Evolutionary conservation across 2,797 vertebrate species (phyloP).

Genomic region (Xyrichtys novacula): DNA sequence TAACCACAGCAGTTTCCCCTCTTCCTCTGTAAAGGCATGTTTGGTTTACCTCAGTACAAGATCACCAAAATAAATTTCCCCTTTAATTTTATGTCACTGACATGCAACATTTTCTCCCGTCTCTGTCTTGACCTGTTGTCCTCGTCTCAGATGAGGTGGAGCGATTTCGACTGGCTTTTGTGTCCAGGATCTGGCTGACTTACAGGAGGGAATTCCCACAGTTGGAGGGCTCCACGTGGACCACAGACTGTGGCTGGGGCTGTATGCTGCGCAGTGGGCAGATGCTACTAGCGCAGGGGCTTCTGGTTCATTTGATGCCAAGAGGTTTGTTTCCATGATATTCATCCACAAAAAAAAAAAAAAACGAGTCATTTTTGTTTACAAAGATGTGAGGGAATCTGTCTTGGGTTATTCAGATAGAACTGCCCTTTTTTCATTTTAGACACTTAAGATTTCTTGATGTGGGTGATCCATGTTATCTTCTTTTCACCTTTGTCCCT

Average conservation of each 20-base stretch:
- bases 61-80: background rate
- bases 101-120: background rate
- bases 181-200: conserved; percentile 92
- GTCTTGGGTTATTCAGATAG: no score
- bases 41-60: conserved; percentile 2
- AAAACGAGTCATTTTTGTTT: no score
- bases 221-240: conserved; percentile 88
- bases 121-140: background rate
- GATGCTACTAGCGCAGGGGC: conserved; percentile 94
- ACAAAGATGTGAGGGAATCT: background rate
- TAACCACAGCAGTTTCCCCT: conserved; percentile 7
- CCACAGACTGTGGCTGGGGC: conserved; percentile 95
- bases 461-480: no score
- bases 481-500: no score
- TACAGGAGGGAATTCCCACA: conserved; percentile 92
- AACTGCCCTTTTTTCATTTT: no score
- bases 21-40: background rate
- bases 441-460: no score
- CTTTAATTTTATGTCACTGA: background rate
- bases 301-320: conserved; percentile 89
- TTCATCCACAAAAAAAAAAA: no score
- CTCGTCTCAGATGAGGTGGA: conserved; percentile 86
- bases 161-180: conserved; percentile 87
- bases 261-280: conserved; percentile 95
- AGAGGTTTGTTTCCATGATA: conserved; percentile 77